Conservation (phyloP, 2,797 vertebrate species). For the Diceros bicornis region DNA sequence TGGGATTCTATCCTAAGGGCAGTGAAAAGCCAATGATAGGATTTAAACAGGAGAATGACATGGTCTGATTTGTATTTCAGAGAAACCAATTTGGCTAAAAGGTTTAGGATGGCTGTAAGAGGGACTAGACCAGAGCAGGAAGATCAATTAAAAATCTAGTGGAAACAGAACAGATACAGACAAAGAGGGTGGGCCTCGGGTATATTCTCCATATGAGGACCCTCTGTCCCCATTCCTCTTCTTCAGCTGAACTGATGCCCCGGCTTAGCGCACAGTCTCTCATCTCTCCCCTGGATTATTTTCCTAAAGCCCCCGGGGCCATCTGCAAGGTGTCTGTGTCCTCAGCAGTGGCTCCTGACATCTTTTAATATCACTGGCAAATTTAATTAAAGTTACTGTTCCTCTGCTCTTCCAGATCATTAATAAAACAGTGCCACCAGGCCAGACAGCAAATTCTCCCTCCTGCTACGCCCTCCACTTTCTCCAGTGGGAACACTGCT, state of each 20-base stretch:
- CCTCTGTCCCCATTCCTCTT: neutral
- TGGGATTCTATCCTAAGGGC: slow-evolving; percentile 38
- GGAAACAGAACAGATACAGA: slow-evolving; percentile 2
- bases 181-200: neutral
- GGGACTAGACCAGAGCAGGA: neutral
- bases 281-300: slow-evolving; percentile 55
- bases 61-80: slow-evolving; percentile 56
- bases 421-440: slow-evolving; percentile 84
- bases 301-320: slow-evolving; percentile 51
- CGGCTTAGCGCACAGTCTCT: neutral
- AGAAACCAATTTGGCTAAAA: slow-evolving; percentile 60
- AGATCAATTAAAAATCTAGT: neutral
- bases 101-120: slow-evolving; percentile 11
- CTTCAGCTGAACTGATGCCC: neutral
- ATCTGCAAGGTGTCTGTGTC: slow-evolving; percentile 79
- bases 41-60: slow-evolving; percentile 61
- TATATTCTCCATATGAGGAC: neutral
- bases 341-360: slow-evolving; percentile 79
- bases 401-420: slow-evolving; percentile 80
- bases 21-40: slow-evolving; percentile 47
- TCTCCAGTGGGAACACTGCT: slow-evolving; percentile 77
- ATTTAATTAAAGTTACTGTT: slow-evolving; percentile 86
- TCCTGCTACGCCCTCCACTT: slow-evolving; percentile 57
- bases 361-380: slow-evolving; percentile 84
- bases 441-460: slow-evolving; percentile 74